Evolutionary conservation across 2,113 vertebrate species (phyloP).

Genomic region (Physeter macrocephalus): DNA sequence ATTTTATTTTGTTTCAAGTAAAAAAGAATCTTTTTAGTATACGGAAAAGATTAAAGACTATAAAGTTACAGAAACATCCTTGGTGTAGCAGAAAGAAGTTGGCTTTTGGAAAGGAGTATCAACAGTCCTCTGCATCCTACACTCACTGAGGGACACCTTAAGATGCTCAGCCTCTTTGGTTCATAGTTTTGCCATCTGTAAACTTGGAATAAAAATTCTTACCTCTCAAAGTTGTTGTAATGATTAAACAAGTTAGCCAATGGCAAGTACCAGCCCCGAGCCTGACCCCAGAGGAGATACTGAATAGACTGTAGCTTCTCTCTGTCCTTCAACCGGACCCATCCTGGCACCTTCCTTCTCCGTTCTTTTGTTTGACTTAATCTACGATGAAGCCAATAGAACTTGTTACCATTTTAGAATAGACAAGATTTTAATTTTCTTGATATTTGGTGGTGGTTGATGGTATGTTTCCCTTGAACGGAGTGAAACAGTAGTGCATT

Average conservation of each 20-base stretch:
- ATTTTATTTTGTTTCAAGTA: conserved; percentile 13
- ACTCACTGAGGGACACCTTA: neutral
- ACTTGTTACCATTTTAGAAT: neutral
- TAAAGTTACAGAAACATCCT: neutral
- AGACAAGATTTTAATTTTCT: neutral
- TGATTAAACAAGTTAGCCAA: neutral
- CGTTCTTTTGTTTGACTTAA: neutral
- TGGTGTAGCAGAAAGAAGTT: neutral
- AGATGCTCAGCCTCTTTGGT: neutral
- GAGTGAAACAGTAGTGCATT: neutral
- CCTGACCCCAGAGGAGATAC: neutral
- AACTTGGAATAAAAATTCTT: neutral
- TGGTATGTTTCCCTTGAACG: neutral
- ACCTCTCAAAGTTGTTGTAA: neutral
- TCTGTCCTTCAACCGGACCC: neutral
- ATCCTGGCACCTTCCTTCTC: neutral
- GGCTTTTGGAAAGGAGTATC: neutral
- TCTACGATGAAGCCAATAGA: neutral
- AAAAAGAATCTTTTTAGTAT: conserved; percentile 10
- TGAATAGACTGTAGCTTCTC: neutral
- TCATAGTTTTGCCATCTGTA: neutral
- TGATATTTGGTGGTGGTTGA: neutral
- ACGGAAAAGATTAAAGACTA: neutral
- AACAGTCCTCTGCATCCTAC: neutral
- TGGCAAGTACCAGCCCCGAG: neutral